phyloP scores from a whole-genome alignment of 2,113 vertebrate species.

The Aphyosemion australe region DNA sequence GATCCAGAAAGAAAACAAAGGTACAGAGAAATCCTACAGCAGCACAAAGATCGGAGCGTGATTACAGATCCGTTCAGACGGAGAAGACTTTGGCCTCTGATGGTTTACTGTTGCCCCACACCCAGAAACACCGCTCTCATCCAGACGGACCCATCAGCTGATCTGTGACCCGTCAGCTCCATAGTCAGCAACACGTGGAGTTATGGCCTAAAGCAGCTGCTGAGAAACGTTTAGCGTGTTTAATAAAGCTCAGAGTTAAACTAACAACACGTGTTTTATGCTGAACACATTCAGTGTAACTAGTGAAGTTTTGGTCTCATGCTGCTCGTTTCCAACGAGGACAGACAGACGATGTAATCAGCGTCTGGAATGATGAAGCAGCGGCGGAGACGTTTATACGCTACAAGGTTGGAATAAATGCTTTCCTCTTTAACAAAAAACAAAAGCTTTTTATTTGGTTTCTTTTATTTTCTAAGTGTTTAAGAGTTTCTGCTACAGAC shows the following conservation, averaged over 20 bases:
- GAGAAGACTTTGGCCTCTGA: slow-evolving; percentile 6
- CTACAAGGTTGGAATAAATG: background rate
- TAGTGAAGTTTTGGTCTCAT: background rate
- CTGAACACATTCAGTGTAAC: background rate
- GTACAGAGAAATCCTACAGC: slow-evolving; percentile 22
- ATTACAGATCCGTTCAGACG: slow-evolving; percentile 30
- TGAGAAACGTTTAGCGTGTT: too few relatives aligned
- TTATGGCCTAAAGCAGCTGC: too few relatives aligned
- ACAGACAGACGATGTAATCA: background rate
- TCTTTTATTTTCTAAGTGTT: background rate
- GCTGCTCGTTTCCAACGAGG: background rate
- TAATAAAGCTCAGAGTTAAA: slow-evolving; percentile 7
- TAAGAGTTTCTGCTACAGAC: slow-evolving; percentile 37
- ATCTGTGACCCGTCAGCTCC: too few relatives aligned
- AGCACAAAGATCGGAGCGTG: slow-evolving; percentile 40
- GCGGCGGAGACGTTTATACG: slow-evolving; percentile 1
- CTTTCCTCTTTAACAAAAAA: background rate
- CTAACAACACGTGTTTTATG: background rate
- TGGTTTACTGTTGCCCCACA: slow-evolving; percentile 1
- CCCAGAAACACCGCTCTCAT: background rate
- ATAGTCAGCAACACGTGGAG: too few relatives aligned
- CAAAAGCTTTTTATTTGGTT: slow-evolving; percentile 3
- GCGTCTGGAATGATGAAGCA: slow-evolving; percentile 7
- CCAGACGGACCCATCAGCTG: background rate
- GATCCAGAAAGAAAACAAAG: slow-evolving; percentile 35